Evolutionary conservation across 2,888 invertebrate genomes (phyloP), one percentile per base, ranked within the genome.

Genomic region (Dascillus cervinus): DNA sequence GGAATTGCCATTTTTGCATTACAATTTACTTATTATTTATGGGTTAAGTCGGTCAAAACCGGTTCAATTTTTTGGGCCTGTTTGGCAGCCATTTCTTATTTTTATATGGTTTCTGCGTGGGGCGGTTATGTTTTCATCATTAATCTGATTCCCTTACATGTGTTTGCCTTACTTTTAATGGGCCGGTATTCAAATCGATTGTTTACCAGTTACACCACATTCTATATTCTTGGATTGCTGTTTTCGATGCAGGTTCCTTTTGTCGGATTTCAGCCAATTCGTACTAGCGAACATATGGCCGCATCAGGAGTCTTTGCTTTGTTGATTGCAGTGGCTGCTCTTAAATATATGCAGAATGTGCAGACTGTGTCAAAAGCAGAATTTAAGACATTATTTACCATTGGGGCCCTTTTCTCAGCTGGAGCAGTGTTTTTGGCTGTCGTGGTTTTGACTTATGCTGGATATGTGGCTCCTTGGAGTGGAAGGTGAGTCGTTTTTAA

Each of bases 71-170:
- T 88, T 64, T 99, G 97, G 97, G 82, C 96, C 3, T 78, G 87
- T 17, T 80, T 91, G 58, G 84, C 96, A 32, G 89, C 98, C 4
- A 61, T 99, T 3, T 92, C 96, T 1, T 98, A 99, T 67, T 97
- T 99, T 67, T 98, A 99, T 67, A 99, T 99, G 98, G 98, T 97
- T 2, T 97, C 96, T 40, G 97, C 97, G 46, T 98, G 98, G 98
- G 98, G 98, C 49, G 98, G 98, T 43, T 98, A 98, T 60, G 97
- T 98, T 21, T 99, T 97, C 64, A 98, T 99, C 53, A 98, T 97
- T 60, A 99, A 99, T 68, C 70, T 99, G 57, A 97, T 99, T 47
- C 98, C 98, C 0, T 75, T 99, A 6, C 98, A 99, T 60, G 96
- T 96, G 3, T 95, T 98, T 67, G 83, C 84, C 2, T 70, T 98